A percentile compares a stretch with the other conserved stretches of the same genome.
phyloP scores from a whole-genome alignment of 2,113 vertebrate genomes.

The Menura novaehollandiae region DNA sequence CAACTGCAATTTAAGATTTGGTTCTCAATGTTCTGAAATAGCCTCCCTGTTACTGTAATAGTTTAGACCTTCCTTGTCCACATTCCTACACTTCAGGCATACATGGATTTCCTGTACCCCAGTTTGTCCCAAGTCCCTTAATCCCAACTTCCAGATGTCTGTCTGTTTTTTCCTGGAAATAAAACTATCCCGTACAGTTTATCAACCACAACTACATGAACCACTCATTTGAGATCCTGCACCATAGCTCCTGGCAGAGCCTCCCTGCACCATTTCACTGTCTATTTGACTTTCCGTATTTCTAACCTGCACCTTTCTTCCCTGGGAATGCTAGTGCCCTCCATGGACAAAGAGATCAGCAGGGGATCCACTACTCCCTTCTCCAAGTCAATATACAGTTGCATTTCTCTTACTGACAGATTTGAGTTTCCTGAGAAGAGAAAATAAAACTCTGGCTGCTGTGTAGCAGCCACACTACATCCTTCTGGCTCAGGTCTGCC shows the following conservation, averaged over 20 bases:
- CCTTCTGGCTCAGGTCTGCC: not conserved
- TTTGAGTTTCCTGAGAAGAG: not conserved
- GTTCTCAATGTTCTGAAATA: not conserved
- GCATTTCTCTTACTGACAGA: not conserved
- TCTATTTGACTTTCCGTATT: not conserved
- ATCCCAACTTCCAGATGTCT: not conserved
- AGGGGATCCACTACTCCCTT: not conserved
- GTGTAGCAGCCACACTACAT: not conserved
- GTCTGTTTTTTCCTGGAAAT: not conserved
- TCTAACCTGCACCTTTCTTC: not conserved
- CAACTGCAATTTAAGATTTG: not conserved
- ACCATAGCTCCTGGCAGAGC: not conserved
- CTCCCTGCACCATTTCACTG: not conserved
- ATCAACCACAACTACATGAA: not conserved
- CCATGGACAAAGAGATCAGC: not conserved
- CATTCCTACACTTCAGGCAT: not conserved
- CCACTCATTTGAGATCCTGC: not conserved
- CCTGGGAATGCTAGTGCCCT: not conserved
- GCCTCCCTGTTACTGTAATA: not conserved
- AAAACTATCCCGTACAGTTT: not conserved
- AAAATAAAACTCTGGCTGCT: not conserved
- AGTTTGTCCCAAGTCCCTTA: not conserved
- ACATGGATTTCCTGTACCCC: not conserved
- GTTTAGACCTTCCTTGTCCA: not conserved
- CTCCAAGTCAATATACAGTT: not conserved